These are phyloP conservation scores for Miltochrista miniata DNA, from an alignment of 2,888 invertebrate genomes.

Conservation along the genomic window DNA sequence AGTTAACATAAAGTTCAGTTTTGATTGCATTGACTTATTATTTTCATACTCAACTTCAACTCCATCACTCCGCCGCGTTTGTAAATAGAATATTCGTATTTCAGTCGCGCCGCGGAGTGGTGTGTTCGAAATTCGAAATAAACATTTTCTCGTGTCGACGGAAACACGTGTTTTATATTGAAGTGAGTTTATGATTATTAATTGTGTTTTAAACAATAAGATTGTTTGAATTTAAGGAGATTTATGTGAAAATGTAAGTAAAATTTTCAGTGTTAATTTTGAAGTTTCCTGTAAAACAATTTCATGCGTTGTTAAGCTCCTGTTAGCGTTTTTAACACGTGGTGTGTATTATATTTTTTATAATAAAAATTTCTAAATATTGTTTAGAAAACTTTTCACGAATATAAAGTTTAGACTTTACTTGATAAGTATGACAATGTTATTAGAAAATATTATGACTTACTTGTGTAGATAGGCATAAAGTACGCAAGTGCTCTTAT, in stretches of 20 bases:
- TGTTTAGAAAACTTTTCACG: too few relatives aligned
- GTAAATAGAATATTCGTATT: constrained; percentile 57
- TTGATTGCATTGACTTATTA: constrained; percentile 50
- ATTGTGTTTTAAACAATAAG: constrained; percentile 16
- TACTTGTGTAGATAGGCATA: too few relatives aligned
- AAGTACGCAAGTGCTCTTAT: too few relatives aligned
- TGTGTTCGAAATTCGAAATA: constrained; percentile 33
- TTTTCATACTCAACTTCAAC: constrained; percentile 54
- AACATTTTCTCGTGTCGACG: constrained; percentile 29
- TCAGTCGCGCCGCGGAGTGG: constrained; percentile 48
- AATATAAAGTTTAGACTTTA: too few relatives aligned
- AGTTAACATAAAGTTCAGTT: constrained; percentile 37
- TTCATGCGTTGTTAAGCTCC: constrained; percentile 19
- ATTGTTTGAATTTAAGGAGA: constrained; percentile 18
- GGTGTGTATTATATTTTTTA: not conserved
- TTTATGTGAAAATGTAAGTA: constrained; percentile 13
- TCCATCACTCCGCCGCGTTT: constrained; percentile 48
- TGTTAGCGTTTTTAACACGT: constrained; percentile 1
- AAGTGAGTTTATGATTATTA: constrained; percentile 41
- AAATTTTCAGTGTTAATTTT: constrained; percentile 28
- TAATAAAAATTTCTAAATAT: too few relatives aligned
- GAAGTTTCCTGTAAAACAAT: constrained; percentile 21
- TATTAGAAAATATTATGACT: too few relatives aligned
- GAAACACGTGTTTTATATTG: constrained; percentile 42
- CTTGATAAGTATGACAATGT: too few relatives aligned